phyloP scores from a whole-genome alignment of 2,888 invertebrate genomes.

The Carcina quercana region DNA sequence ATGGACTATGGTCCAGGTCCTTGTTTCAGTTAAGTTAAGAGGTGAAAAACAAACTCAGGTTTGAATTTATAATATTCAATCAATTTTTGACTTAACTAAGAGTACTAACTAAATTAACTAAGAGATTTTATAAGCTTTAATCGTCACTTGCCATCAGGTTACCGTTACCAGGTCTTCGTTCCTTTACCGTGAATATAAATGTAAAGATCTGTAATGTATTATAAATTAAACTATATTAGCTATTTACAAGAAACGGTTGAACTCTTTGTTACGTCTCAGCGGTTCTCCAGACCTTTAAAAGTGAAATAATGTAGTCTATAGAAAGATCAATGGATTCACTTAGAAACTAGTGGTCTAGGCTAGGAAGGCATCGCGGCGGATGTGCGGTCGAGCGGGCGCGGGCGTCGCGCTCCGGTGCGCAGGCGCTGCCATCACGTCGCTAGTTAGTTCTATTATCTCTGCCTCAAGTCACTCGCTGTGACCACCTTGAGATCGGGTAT shows the following conservation, averaged over 20 bases:
- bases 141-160: too few relatives aligned
- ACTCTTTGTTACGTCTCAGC: not conserved
- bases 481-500: slow-evolving; percentile 48
- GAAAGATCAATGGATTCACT: slow-evolving; percentile 17
- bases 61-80: too few relatives aligned
- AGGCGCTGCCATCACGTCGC: slow-evolving; percentile 56
- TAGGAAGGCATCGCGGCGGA: slow-evolving; percentile 63
- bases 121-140: too few relatives aligned
- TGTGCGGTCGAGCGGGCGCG: slow-evolving; percentile 67
- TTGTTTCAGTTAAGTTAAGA: too few relatives aligned
- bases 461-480: slow-evolving; percentile 43
- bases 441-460: slow-evolving; percentile 61
- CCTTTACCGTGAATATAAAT: too few relatives aligned
- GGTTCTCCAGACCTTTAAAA: slow-evolving; percentile 3
- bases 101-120: too few relatives aligned
- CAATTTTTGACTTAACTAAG: too few relatives aligned
- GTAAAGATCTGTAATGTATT: too few relatives aligned
- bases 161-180: too few relatives aligned
- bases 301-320: slow-evolving; percentile 13
- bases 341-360: slow-evolving; percentile 27
- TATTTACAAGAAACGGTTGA: not conserved
- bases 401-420: slow-evolving; percentile 54
- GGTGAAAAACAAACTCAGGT: too few relatives aligned
- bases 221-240: not conserved
- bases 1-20: too few relatives aligned